Base-by-base conservation (phyloP, 1,140 invertebrate genomes). In the Metopolophium dirhodum region DNA sequence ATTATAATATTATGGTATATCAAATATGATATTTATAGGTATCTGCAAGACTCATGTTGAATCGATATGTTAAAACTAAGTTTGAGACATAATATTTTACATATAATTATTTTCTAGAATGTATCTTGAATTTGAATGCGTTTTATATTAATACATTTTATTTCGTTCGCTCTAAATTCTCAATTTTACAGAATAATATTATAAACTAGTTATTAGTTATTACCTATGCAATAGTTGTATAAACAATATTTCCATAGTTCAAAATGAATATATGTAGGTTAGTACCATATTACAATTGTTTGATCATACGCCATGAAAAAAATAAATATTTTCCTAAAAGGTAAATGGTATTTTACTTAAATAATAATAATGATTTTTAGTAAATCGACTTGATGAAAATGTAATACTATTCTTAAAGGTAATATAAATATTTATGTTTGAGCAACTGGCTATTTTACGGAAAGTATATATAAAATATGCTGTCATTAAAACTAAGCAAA, bases 401-500 rank as follows among this genome's bases (percentile, higher is more conserved):
- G 30, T 77, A n/a, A n/a, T 77, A 77, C n/a, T 77, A 77, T 77
- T 77, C 30, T 7, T 77, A 77, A 77, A 14, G 14, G 1, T 77
- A 77, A 18, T 77, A 77, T 77, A 77, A 77, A 77, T 77, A 35
- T 77, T 77, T 77, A 77, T n/a, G 61, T 77, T 18, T 77, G 8
- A 77, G 14, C 30, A 18, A n/a, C 61, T n/a, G n/a, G n/a, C n/a
- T n/a, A n/a, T n/a, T 68, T n/a, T 77, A 4, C n/a, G 14, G 30
- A 77, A 77, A 77, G n/a, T 77, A 77, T 18, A 77, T 77, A 35
- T n/a, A 20, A 14, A 77, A 77, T 77, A 35, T 77, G 6, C 30
- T 86, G 26, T 86, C 26, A 86, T 86, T 86, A 88, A 88, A 51
- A 51, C 26, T 51, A 88, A 88, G 35, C n/a, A 54, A 88, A 88